These are phyloP conservation scores for Callyntrura sp. DNA, from an alignment of 2,888 invertebrate genomes.

Conservation along the genomic window DNA sequence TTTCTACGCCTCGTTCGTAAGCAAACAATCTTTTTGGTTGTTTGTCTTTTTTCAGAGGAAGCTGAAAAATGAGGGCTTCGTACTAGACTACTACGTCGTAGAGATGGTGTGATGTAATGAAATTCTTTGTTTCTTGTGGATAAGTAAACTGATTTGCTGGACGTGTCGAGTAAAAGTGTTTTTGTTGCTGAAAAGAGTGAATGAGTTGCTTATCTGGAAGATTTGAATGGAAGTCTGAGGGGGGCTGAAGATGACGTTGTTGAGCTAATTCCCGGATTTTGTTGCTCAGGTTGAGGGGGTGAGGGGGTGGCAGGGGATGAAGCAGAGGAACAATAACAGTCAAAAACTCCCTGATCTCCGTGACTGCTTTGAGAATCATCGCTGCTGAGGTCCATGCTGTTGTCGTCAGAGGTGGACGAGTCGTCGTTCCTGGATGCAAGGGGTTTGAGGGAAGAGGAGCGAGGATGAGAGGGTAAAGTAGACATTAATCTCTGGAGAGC, in stretches of 20 bases:
- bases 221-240: slow-evolving; percentile 64
- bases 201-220: slow-evolving; percentile 47
- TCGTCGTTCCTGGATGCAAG: not conserved
- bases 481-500: slow-evolving; percentile 74
- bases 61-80: too few relatives aligned
- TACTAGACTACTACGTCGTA: too few relatives aligned
- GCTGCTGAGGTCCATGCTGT: slow-evolving; percentile 52
- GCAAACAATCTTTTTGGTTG: not conserved
- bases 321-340: slow-evolving; percentile 50
- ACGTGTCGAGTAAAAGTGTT: not conserved
- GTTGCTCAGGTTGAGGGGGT: slow-evolving; percentile 41
- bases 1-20: too few relatives aligned
- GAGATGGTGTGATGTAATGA: not conserved
- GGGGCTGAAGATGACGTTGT: slow-evolving; percentile 39
- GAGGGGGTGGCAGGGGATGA: slow-evolving; percentile 4
- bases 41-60: not conserved
- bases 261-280: slow-evolving; percentile 59
- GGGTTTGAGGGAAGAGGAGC: not conserved
- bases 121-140: not conserved
- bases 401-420: slow-evolving; percentile 19
- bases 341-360: slow-evolving; percentile 70
- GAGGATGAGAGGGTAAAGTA: slow-evolving; percentile 33
- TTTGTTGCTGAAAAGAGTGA: not conserved
- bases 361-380: slow-evolving; percentile 21
- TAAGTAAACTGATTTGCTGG: slow-evolving; percentile 4